Evolutionary conservation across 1,140 invertebrate species (phyloP), one percentile per base, ranked within the genome.

Genomic region (Lucilia cuprina): DNA sequence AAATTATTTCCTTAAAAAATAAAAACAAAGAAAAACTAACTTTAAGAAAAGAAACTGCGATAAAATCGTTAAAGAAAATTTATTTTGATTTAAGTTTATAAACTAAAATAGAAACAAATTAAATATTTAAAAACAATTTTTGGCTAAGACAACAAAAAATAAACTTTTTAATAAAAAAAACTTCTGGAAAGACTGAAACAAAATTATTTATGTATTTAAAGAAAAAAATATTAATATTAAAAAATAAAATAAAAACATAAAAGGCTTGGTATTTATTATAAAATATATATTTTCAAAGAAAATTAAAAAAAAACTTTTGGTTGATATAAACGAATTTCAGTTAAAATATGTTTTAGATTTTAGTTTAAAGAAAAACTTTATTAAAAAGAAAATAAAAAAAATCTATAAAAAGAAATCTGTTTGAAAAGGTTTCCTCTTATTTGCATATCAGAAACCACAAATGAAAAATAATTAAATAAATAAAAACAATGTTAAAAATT

Each of bases 161-260:
- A 50, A 34, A 41, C n/a, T 14, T 50, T 82, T 82, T 82, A 25
- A 75, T 50, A 47, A 30, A 30, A n/a, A 30, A 30, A 84, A 74
- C 82, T 85, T 83, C 83, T 85, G 84, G 84, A 83, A 85, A 85
- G 84, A 85, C 84, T 85, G 84, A 85, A 85, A 74, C 35, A 75
- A 83, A 83, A 85, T 83, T 83, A 30, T 60, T 65, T 35, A 49
- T 83, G 65, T 80, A 47, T 77, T 34, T 35, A 49, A 21, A 30
- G 19, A 74, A 74, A 82, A 60, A n/a, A 82, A 55, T 14, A 17
- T 25, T 25, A 30, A 65, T 55, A 19, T 21, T 9, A 50, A 84
- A 60, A 82, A 74, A 34, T 14, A 84, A 77, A 84, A 47, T 41
- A 49, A 77, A 84, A 34, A 84, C 19, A n/a, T 25, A 41, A 34